phyloP scores from a whole-genome alignment of 1,140 invertebrate genomes.

The Helicoverpa zea region DNA sequence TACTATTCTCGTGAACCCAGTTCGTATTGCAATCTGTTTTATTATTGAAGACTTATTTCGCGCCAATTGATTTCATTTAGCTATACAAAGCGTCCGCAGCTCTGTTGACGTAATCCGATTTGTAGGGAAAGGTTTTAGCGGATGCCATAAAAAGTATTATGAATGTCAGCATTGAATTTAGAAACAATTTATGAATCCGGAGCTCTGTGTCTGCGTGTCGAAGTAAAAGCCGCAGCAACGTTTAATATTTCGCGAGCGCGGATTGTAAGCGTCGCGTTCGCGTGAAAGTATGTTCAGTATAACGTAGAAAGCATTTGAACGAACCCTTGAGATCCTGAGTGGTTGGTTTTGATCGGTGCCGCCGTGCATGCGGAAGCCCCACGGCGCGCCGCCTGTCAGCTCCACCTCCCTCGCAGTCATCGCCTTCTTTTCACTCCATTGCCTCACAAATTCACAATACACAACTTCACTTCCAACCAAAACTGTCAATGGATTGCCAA shows the following conservation, averaged over 20 bases:
- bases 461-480: constrained; percentile 53
- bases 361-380: constrained; percentile 96
- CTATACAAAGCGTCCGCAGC: neutral
- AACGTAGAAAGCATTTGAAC: constrained; percentile 68
- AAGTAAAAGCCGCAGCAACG: neutral
- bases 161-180: constrained; percentile 18
- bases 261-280: constrained; percentile 30
- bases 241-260: constrained; percentile 25
- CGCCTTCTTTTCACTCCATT: constrained; percentile 71
- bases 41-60: constrained; percentile 31
- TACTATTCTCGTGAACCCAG: constrained; percentile 35
- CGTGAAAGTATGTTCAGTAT: constrained; percentile 18
- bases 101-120: constrained; percentile 26
- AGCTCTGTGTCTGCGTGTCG: neutral
- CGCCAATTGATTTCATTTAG: constrained; percentile 17
- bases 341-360: constrained; percentile 91
- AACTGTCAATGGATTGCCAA: constrained; percentile 48
- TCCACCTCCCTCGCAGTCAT: constrained; percentile 91
- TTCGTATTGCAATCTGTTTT: constrained; percentile 19
- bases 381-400: constrained; percentile 94
- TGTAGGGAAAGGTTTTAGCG: constrained; percentile 23
- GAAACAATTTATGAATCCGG: constrained; percentile 33
- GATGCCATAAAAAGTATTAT: constrained; percentile 40
- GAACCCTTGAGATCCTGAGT: constrained; percentile 93
- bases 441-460: constrained; percentile 52